Evolutionary conservation across 2,113 vertebrate genomes (phyloP).

Genomic region (Rattus rattus): DNA sequence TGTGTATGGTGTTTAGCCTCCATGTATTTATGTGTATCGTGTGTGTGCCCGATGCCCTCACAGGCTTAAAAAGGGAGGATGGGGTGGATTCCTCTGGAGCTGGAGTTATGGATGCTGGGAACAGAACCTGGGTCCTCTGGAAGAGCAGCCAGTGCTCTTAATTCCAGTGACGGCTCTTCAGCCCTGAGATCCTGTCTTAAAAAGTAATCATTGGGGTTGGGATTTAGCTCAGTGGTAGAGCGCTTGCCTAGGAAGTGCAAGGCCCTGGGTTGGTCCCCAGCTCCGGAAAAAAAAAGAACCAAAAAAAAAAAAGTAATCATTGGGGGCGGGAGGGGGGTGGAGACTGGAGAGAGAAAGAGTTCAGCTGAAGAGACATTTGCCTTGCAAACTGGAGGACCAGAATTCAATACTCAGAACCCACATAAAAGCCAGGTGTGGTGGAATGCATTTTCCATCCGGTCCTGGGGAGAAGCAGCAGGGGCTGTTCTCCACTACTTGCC

Average conservation of each 20-base stretch:
- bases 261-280: too few relatives aligned
- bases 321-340: accelerated
- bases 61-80: neutral
- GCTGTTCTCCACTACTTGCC: neutral
- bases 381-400: neutral
- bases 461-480: neutral
- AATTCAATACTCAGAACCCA: neutral
- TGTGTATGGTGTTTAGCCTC: neutral
- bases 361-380: neutral
- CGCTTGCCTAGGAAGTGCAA: too few relatives aligned
- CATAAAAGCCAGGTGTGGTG: too few relatives aligned
- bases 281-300: too few relatives aligned
- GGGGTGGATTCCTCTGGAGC: too few relatives aligned
- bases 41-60: neutral
- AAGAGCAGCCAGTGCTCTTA: neutral
- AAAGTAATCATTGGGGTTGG: neutral
- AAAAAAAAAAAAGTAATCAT: neutral
- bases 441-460: too few relatives aligned
- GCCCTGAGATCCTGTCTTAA: neutral
- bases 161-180: neutral
- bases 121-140: neutral
- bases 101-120: neutral
- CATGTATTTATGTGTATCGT: neutral
- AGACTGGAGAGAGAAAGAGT: neutral
- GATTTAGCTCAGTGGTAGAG: too few relatives aligned